Percentiles rank a stretch among this genome's conserved stretches.
phyloP scores from a whole-genome alignment of 2,113 vertebrate genomes.

The Rhagologus leucostigma region DNA sequence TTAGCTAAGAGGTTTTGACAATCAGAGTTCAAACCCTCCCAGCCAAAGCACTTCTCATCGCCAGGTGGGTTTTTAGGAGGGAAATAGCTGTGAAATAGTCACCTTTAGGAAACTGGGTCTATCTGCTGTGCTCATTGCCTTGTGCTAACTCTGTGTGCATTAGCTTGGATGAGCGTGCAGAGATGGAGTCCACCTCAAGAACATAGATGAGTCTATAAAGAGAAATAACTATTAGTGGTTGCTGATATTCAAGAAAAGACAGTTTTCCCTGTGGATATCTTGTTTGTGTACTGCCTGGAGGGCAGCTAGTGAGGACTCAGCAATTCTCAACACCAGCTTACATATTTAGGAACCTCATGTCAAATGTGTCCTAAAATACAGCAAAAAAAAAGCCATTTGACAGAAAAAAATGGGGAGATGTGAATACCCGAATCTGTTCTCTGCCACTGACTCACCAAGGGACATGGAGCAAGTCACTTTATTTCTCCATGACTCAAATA shows the following conservation, averaged over 20 bases:
- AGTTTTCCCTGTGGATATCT: neutral
- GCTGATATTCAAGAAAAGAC: neutral
- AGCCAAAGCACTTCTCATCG: neutral
- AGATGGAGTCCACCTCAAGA: neutral
- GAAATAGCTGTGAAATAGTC: neutral
- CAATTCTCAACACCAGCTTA: slow-evolving; percentile 1
- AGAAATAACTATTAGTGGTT: neutral
- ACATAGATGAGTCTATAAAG: neutral
- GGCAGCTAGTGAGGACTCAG: slow-evolving; percentile 16
- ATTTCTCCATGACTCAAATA: neutral
- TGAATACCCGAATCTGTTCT: slow-evolving; percentile 25
- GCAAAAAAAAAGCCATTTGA: neutral
- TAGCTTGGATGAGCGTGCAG: neutral
- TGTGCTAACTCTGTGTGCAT: neutral
- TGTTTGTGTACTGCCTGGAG: neutral
- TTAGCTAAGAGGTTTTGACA: neutral
- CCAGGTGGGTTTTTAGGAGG: neutral
- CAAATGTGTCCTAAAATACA: neutral
- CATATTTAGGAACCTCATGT: neutral
- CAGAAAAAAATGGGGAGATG: neutral
- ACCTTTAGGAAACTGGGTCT: neutral
- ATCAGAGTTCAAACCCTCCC: neutral
- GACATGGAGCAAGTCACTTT: neutral
- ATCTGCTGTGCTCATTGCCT: neutral
- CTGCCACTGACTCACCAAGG: neutral